A percentile compares a stretch with the other conserved stretches of the same genome.
Evolutionary conservation across 2,113 vertebrate genomes (phyloP).

Genomic region (Ariopsis seemanni): DNA sequence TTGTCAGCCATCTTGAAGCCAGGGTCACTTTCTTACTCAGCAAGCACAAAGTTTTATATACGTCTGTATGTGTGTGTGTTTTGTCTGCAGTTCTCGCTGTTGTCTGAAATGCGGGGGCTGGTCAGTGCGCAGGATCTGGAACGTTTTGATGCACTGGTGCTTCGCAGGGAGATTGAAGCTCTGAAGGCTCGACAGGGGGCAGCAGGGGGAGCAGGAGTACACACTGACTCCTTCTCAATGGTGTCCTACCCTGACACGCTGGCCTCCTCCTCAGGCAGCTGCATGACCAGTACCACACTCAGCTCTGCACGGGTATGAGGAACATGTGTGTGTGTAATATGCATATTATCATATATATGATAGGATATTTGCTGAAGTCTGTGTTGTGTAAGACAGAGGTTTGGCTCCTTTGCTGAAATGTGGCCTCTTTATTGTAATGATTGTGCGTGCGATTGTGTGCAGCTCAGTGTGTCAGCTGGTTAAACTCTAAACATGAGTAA

Average conservation of each 20-base stretch:
- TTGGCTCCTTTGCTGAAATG: slow-evolving; percentile 18
- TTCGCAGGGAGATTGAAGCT: slow-evolving; percentile 90
- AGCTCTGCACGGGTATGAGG: slow-evolving; percentile 90
- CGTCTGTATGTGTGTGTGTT: slow-evolving; percentile 27
- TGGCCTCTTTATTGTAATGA: neutral
- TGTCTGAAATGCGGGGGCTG: slow-evolving; percentile 87
- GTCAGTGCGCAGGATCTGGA: slow-evolving; percentile 90
- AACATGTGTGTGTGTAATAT: neutral
- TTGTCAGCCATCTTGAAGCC: neutral
- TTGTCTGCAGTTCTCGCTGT: slow-evolving; percentile 83
- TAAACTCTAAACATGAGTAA: neutral
- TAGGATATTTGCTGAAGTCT: neutral
- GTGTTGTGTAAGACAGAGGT: neutral
- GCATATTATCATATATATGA: neutral
- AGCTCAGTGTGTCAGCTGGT: slow-evolving; percentile 23
- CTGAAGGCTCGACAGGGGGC: slow-evolving; percentile 87
- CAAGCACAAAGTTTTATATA: neutral
- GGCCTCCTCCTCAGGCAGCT: slow-evolving; percentile 87
- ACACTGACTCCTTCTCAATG: slow-evolving; percentile 81
- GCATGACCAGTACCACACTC: slow-evolving; percentile 90
- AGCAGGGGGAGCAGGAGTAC: slow-evolving; percentile 53
- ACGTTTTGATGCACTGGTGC: slow-evolving; percentile 87
- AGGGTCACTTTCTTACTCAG: neutral
- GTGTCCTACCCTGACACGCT: slow-evolving; percentile 87
- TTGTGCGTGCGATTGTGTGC: neutral